Conservation (phyloP, 2,113 vertebrate species). For the Zosterops borbonicus region DNA sequence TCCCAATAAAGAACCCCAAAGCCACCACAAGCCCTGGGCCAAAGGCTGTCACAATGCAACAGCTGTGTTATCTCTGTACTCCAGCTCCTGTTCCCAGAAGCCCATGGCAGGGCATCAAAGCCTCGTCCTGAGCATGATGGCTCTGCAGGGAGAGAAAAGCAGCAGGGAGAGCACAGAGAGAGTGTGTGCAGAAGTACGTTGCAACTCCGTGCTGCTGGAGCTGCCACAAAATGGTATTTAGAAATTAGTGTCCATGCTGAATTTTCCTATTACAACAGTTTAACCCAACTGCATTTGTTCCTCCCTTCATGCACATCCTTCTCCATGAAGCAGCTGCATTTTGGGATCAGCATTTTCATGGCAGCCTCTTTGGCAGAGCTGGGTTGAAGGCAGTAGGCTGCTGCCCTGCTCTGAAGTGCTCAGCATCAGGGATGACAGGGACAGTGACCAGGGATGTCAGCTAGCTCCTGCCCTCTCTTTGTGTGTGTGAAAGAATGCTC, state of each 20-base stretch:
- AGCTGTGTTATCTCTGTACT: background rate
- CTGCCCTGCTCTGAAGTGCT: background rate
- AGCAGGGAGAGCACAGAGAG: background rate
- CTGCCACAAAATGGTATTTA: background rate
- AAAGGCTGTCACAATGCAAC: background rate
- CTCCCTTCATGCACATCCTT: background rate
- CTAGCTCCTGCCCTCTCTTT: background rate
- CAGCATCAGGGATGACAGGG: background rate
- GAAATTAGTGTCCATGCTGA: background rate
- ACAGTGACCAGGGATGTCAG: background rate
- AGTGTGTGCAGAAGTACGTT: background rate
- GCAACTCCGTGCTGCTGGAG: background rate
- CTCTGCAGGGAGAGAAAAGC: background rate
- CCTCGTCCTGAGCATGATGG: accelerated
- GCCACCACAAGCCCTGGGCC: background rate
- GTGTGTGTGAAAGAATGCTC: background rate
- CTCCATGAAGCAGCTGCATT: background rate
- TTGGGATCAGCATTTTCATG: background rate
- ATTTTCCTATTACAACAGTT: background rate
- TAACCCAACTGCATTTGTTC: background rate
- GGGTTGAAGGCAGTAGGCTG: background rate
- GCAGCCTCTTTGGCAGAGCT: background rate
- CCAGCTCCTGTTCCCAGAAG: background rate
- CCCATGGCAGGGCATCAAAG: background rate
- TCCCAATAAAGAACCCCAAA: background rate